phyloP scores from a whole-genome alignment of 2,113 vertebrate genomes.

The Neoarius graeffei region DNA sequence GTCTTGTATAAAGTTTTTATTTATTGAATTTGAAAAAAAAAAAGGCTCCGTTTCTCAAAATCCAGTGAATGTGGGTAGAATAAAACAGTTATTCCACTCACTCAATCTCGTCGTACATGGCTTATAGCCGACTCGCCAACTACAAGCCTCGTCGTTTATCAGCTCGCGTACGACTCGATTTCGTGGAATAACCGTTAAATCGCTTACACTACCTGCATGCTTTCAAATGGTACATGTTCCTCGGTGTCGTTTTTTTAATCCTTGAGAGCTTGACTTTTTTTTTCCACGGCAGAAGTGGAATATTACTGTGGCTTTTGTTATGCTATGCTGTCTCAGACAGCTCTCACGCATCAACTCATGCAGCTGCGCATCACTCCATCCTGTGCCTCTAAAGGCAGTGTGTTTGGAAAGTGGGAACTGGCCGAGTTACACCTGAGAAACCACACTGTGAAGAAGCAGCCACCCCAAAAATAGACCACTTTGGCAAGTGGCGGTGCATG shows the following conservation, averaged over 20 bases:
- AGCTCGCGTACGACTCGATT: too few species aligned
- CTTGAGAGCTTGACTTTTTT: background rate
- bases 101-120: too few species aligned
- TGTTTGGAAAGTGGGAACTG: slow-evolving; percentile 46
- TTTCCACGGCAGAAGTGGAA: slow-evolving; percentile 44
- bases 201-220: background rate
- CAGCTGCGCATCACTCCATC: slow-evolving; percentile 46
- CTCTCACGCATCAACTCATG: slow-evolving; percentile 69
- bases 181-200: too few species aligned
- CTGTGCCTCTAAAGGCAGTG: slow-evolving; percentile 52
- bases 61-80: too few species aligned
- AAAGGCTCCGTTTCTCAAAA: too few species aligned
- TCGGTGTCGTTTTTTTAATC: background rate
- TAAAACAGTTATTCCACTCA: too few species aligned
- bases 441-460: slow-evolving; percentile 46
- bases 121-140: too few species aligned
- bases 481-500: slow-evolving; percentile 43
- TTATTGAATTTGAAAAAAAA: too few species aligned
- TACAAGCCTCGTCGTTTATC: too few species aligned
- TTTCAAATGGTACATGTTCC: background rate
- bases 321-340: slow-evolving; percentile 65
- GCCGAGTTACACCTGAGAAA: slow-evolving; percentile 55
- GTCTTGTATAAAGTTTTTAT: too few species aligned
- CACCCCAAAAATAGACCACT: slow-evolving; percentile 57
- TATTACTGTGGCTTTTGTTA: slow-evolving; percentile 71